These are phyloP conservation scores for Geophilus truncorum DNA, from an alignment of 2,888 invertebrate species.

Conservation along the genomic window DNA sequence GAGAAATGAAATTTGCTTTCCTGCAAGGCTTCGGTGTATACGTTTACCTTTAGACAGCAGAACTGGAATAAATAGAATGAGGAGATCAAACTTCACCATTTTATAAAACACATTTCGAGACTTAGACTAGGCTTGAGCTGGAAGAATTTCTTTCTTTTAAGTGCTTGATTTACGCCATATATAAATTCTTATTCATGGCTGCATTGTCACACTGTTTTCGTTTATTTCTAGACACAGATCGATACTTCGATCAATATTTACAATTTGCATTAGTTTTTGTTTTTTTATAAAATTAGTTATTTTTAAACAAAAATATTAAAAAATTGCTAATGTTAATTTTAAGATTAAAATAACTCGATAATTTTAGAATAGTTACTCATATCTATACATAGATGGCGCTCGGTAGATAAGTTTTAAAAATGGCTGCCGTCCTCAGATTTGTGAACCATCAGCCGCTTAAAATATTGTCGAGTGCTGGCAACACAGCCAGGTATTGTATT, in stretches of 20 bases:
- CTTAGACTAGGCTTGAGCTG: not conserved
- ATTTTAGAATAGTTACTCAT: not conserved
- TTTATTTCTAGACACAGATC: not conserved
- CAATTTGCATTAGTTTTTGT: too few relatives aligned
- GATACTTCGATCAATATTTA: too few relatives aligned
- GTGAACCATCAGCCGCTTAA: not conserved
- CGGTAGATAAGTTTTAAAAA: not conserved
- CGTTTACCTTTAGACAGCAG: constrained; percentile 5
- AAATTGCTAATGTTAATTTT: not conserved
- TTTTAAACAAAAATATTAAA: not conserved
- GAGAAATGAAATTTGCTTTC: not conserved
- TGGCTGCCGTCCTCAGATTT: not conserved
- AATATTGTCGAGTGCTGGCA: not conserved
- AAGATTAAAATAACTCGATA: not conserved
- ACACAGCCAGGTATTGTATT: not conserved
- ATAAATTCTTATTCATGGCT: not conserved
- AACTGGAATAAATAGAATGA: constrained; percentile 20
- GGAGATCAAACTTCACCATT: constrained; percentile 4
- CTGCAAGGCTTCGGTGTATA: not conserved
- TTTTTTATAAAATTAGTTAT: too few relatives aligned
- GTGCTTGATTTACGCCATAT: not conserved
- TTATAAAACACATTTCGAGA: not conserved
- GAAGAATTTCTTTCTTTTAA: not conserved
- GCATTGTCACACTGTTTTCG: not conserved
- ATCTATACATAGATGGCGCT: not conserved